phyloP scores from a whole-genome alignment of 1,140 invertebrate genomes.

The Drosophila gunungcola region DNA sequence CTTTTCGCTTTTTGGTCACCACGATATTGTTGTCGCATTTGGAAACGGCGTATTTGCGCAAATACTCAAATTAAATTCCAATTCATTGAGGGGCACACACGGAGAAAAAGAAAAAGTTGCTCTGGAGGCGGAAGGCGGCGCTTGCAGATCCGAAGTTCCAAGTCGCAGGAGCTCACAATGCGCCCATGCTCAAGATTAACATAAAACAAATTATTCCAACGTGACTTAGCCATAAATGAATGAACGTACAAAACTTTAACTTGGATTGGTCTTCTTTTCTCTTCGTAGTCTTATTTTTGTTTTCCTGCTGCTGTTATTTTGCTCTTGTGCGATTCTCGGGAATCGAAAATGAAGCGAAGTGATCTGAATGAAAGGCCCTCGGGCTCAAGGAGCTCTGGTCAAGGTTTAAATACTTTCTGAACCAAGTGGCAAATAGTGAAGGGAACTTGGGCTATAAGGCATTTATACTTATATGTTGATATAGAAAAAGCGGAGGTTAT shows the following conservation, averaged over 20 bases:
- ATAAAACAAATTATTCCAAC: conserved; percentile 85
- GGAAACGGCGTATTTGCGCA: conserved; percentile 70
- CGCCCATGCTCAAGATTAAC: conserved; percentile 82
- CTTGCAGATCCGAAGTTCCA: conserved; percentile 27
- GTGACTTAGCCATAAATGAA: conserved; percentile 84
- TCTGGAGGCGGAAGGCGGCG: conserved; percentile 57
- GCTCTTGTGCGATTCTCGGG: conserved; percentile 25
- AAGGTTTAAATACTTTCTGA: conserved; percentile 32
- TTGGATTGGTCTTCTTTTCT: conserved; percentile 64
- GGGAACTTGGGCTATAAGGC: background rate
- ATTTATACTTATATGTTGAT: too few relatives aligned
- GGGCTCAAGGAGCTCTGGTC: conserved; percentile 26
- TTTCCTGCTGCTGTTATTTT: conserved; percentile 5
- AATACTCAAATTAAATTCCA: conserved; percentile 84
- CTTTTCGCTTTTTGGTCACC: conserved; percentile 54
- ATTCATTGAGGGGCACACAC: conserved; percentile 81
- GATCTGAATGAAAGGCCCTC: conserved; percentile 54
- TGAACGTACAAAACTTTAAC: conserved; percentile 64
- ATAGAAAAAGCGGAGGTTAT: background rate
- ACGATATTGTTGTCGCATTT: conserved; percentile 77
- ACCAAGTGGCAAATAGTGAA: conserved; percentile 23
- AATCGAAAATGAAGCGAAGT: conserved; percentile 46
- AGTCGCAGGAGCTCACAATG: conserved; percentile 62
- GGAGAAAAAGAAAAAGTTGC: conserved; percentile 66
- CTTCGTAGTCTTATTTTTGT: conserved; percentile 33